These are phyloP conservation scores for Pocillopora damicornis DNA, from an alignment of 64 coral and sea anemone species.

Conservation along the genomic window DNA sequence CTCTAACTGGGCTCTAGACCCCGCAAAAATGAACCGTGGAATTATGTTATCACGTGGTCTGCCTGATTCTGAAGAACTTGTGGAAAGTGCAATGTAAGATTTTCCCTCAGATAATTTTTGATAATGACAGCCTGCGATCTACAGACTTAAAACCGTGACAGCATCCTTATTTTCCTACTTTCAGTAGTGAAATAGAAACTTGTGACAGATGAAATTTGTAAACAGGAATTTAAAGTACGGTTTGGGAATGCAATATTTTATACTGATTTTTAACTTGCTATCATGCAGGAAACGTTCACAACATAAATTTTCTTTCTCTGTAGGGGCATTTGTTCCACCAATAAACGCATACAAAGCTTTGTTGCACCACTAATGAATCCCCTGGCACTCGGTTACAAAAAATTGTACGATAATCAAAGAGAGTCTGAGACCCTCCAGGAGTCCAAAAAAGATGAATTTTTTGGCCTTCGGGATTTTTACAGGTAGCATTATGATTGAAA, in stretches of 20 bases:
- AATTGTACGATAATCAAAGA: constrained; percentile 41
- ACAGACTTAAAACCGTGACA: too few species aligned
- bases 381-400: constrained; percentile 27
- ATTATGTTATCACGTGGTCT: constrained; percentile 76
- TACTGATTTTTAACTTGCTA: too few species aligned
- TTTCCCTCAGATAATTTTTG: too few species aligned
- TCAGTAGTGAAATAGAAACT: too few species aligned
- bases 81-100: constrained; percentile 73
- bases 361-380: constrained; percentile 35
- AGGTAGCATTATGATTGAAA: constrained; percentile 3
- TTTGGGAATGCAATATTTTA: too few species aligned
- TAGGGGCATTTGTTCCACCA: constrained; percentile 55
- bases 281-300: too few species aligned
- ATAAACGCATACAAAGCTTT: constrained; percentile 17
- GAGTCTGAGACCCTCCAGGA: constrained; percentile 5
- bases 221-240: too few species aligned
- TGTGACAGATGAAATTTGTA: too few species aligned
- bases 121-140: too few species aligned
- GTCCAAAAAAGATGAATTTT: constrained; percentile 59
- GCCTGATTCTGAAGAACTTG: constrained; percentile 53
- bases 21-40: constrained; percentile 95
- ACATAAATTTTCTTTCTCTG: background rate
- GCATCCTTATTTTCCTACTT: too few species aligned
- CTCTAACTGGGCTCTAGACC: constrained; percentile 93
- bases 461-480: constrained; percentile 62